Conservation (phyloP, 1,140 invertebrate species). For the Bicyclus anynana region DNA sequence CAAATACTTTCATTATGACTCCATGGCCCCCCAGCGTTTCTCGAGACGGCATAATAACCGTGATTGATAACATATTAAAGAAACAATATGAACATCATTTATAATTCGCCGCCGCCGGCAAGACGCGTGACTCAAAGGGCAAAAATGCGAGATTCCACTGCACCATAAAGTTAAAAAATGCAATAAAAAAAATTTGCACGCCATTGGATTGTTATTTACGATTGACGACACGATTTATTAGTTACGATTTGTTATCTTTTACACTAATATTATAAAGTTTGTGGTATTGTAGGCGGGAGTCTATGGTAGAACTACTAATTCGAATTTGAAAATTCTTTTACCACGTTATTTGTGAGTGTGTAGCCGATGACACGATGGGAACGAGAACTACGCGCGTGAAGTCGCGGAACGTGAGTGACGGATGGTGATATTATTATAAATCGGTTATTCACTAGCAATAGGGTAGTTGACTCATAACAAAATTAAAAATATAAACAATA, state of each 20-base stretch:
- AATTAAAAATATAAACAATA: no score
- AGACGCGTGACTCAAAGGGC: constrained; percentile 1
- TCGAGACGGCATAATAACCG: neutral
- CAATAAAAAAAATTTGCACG: constrained; percentile 9
- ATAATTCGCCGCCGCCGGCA: neutral
- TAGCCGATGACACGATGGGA: no score
- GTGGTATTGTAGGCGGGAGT: no score
- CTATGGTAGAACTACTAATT: no score
- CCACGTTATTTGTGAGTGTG: no score
- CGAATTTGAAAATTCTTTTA: no score
- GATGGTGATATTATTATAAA: no score
- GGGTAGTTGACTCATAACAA: no score
- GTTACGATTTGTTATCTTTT: neutral
- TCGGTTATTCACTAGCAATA: no score
- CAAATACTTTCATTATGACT: neutral
- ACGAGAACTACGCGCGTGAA: no score
- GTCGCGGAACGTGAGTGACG: no score
- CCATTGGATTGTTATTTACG: neutral
- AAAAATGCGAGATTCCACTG: constrained; percentile 3
- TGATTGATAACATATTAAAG: constrained; percentile 2
- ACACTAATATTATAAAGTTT: neutral
- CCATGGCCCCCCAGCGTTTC: neutral
- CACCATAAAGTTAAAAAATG: constrained; percentile 4
- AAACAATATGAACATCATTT: neutral
- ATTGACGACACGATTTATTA: neutral